phyloP scores from a whole-genome alignment of 1,140 invertebrate genomes.

The Meloidogyne exigua region DNA sequence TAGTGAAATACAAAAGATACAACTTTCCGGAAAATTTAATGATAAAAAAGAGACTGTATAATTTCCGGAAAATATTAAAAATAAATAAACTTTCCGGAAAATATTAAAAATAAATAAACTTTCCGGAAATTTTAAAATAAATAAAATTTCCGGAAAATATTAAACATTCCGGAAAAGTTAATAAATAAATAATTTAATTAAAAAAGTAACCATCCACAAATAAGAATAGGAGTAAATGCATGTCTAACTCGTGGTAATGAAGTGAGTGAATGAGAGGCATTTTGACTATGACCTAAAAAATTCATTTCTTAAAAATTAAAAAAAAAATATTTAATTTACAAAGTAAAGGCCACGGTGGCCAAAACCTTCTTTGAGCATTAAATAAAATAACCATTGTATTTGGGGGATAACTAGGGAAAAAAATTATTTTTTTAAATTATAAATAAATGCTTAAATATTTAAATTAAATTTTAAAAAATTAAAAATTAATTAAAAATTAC shows the following conservation, averaged over 20 bases:
- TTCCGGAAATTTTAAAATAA: too few relatives aligned
- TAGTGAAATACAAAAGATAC: too few relatives aligned
- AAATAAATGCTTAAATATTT: not conserved
- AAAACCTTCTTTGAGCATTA: slow-evolving; percentile 51
- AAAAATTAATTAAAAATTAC: slow-evolving; percentile 19
- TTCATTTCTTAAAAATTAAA: not conserved
- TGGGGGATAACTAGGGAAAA: slow-evolving; percentile 44
- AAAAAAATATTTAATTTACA: slow-evolving; percentile 27
- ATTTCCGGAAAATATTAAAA: too few relatives aligned
- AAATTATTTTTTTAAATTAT: not conserved
- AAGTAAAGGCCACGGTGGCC: slow-evolving; percentile 50
- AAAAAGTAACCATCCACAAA: slow-evolving; percentile 49
- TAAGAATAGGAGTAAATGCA: slow-evolving; percentile 47
- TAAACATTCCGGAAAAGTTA: too few relatives aligned
- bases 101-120: too few relatives aligned
- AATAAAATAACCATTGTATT: slow-evolving; percentile 58
- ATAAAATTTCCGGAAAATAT: not conserved
- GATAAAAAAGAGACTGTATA: too few relatives aligned
- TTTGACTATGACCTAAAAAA: slow-evolving; percentile 11
- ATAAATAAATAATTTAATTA: not conserved
- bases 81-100: too few relatives aligned
- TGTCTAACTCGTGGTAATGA: slow-evolving; percentile 34
- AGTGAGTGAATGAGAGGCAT: slow-evolving; percentile 31
- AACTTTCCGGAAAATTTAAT: too few relatives aligned
- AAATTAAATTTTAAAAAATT: not conserved